Conservation (phyloP, 1,140 invertebrate genomes). For the Zaprionus inermis region DNA sequence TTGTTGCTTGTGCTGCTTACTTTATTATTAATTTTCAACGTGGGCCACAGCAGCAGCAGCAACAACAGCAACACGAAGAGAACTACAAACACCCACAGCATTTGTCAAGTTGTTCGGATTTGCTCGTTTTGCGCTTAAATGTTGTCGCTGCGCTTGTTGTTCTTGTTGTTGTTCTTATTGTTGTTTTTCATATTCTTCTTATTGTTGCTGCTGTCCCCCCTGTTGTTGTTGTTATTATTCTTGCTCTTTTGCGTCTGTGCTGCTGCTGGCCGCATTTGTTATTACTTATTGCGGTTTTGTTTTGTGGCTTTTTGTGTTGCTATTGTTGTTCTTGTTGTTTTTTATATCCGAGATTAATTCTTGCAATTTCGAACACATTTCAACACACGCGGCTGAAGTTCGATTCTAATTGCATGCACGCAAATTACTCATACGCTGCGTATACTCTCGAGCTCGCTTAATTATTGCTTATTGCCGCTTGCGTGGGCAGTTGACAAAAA, state of each 20-base stretch:
- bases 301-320: constrained; percentile 19
- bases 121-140: constrained; percentile 22
- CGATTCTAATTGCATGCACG: constrained; percentile 68
- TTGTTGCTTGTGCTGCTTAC: constrained; percentile 54
- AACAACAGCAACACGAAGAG: constrained; percentile 42
- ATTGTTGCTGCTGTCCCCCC: constrained; percentile 36
- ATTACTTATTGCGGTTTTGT: constrained; percentile 68
- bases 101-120: constrained; percentile 73
- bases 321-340: constrained; percentile 18
- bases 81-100: constrained; percentile 73
- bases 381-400: constrained; percentile 78
- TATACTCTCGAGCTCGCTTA: constrained; percentile 65
- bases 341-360: constrained; percentile 67
- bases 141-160: constrained; percentile 38
- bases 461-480: constrained; percentile 64
- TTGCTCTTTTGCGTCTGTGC: constrained; percentile 19
- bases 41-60: constrained; percentile 44
- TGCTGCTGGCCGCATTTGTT: constrained; percentile 73
- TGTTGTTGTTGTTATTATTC: constrained; percentile 26
- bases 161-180: not conserved
- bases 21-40: constrained; percentile 77
- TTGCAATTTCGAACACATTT: constrained; percentile 69
- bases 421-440: constrained; percentile 79
- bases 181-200: not conserved
- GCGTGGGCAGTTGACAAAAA: constrained; percentile 59